Base-by-base conservation (phyloP, 2,888 invertebrate species). In the Periphyllus acericola region DNA sequence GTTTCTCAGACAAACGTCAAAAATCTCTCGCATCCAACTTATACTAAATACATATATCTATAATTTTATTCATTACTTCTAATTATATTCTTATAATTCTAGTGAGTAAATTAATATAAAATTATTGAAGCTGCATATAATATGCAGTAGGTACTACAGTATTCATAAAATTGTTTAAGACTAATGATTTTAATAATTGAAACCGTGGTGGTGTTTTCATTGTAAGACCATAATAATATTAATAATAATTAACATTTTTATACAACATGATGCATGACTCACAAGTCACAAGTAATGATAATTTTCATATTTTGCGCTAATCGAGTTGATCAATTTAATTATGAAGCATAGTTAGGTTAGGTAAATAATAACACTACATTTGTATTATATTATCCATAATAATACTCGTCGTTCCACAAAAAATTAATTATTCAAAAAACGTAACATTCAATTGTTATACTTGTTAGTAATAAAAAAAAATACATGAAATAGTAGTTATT, bases 241-340 rank as follows among this genome's bases (percentile, higher is more conserved):
- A 68, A 25, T 68, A 68, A 25, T 68, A 68, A 11, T 68, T 29
- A 68, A 68, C 4, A 11, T 68, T 68, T 29, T n/a, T 25, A 25
- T 60, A 60, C 17, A 25, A 68, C n/a, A 68, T 68, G 68, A 60
- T 25, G 60, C 60, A 60, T 68, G 68, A 68, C n/a, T 68, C 29
- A 68, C 9, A 29, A 68, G 29, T 68, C 29, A 68, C 9, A 29
- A 68, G 29, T 68, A 68, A n/a, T 68, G 68, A 29, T 68, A 29
- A 68, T 68, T 68, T 68, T 68, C 68, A 68, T 8, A 29, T 68
- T 68, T 68, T 11, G 68, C 68, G n/a, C 8, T 29, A 29, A 68
- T 68, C 68, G n/a, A n/a, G 68, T 68, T 68, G 68, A 68, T 68
- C 29, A 68, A n/a, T 68, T 68, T 68, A 68, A 29, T 68, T 68